Base-by-base conservation (phyloP, 2,113 vertebrate genomes). In the Tor tambroides region DNA sequence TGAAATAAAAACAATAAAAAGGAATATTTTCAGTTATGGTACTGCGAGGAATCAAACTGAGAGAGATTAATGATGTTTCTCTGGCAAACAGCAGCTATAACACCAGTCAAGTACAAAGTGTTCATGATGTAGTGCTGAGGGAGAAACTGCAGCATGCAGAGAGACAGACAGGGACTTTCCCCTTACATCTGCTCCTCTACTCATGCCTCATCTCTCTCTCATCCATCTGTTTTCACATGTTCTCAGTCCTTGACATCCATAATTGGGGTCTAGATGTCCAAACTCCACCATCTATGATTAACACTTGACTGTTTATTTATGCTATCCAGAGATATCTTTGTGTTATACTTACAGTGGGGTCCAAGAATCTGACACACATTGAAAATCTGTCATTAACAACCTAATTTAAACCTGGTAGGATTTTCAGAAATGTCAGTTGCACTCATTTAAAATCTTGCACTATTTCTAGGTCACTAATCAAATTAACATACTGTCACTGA, bases 1-100 rank as follows among this genome's bases (percentile, higher is more conserved):
- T n/a, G 21, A 23, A 72, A 28, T n/a, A 38, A 80, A 80, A 14
- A 38, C 49, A 77, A 77, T 72, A 46, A 77, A 77, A 49, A 30
- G 21, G 19, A 41, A 17, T 26, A 65, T 65, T 65, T 65, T 26
- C 79, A 6, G 35, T 32, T 28, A 28, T 81, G 15, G 21, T 63
- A 65, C 9, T 65, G 59, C 6, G 72, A 30, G 59, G 38, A 65
- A 65, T 65, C 38, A 65, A 65, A 63, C 15, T 1, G n/a, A 65
- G 59, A 80, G 30, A 81, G 80, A 81, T 65, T 81, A 41, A 81
- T 81, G 59, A 65, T 41, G 80, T 81, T 65, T 81, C 59, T 43
- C 38, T 65, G 80, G 80, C n/a, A 30, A 81, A 81, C 80, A 81
- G 35, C 80, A 46, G 23, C 61, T n/a, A 26, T 46, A 65, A 9